Base-by-base conservation (phyloP, 2,888 invertebrate species). In the Plebejus anna region DNA sequence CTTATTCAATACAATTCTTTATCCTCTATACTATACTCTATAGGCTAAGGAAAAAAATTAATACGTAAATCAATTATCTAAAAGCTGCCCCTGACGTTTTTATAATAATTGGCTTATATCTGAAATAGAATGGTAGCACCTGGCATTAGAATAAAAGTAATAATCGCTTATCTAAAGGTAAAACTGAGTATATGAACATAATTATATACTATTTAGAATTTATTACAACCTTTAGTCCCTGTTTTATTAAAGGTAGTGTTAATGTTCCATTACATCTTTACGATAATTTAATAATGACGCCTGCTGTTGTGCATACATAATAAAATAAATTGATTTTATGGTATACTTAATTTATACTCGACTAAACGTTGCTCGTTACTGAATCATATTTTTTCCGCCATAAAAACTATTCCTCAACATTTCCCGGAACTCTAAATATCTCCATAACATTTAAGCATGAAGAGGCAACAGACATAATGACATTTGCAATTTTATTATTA, bases 131-230 rank as follows among this genome's bases (percentile, higher is more conserved):
- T 11, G 66, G 3, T 28, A 32, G 66, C 66, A 55, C 55, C 55
- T 66, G 66, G 66, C 6, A 66, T 66, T 66, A 36, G 32, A 66
- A 66, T 6, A 32, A 66, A 61, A 61, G 11, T 59, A 32, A 7
- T n/a, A 28, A 66, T 66, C 13, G 66, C 61, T 0, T 66, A 66
- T 66, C 32, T 66, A 66, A 5, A 32, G 66, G 32, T 11, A 66
- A 36, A 2, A 5, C 32, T 66, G 28, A 66, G 66, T 22, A 61
- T 22, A 32, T 28, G 28, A 61, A 59, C 59, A 22, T 66, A 66
- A 66, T 66, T 11, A 16, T 66, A 32, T 13, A 66, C 66, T 13
- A 66, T 66, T 66, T 66, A 66, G 32, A 66, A 66, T 66, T 66
- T 66, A 66, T 66, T 66, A 66, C 66, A 66, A 36, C 66, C 66